Percentiles rank a stretch among this genome's conserved stretches.
These are phyloP conservation scores for Drosophila athabasca DNA, from an alignment of 1,140 invertebrate species.

Conservation along the genomic window DNA sequence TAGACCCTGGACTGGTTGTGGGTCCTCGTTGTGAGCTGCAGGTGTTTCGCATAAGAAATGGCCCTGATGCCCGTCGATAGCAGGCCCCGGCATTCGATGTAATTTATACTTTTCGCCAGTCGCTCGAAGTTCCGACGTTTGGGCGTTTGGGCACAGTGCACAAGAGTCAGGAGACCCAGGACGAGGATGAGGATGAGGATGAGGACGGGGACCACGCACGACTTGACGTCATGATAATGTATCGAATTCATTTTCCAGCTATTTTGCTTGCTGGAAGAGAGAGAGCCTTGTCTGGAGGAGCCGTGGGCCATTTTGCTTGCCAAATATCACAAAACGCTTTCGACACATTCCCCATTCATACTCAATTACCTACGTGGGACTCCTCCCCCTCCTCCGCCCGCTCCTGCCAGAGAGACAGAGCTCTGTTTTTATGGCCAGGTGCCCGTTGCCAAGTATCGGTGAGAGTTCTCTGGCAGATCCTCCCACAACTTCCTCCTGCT, in stretches of 20 bases:
- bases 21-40: conserved; percentile 49
- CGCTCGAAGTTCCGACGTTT: conserved; percentile 32
- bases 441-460: conserved; percentile 39
- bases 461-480: conserved; percentile 20
- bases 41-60: conserved; percentile 79
- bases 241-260: conserved; percentile 81
- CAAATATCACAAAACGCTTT: conserved; percentile 75
- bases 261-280: conserved; percentile 58
- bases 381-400: background rate
- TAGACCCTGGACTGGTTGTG: conserved; percentile 1
- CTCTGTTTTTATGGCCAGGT: conserved; percentile 18
- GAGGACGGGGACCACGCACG: conserved; percentile 60
- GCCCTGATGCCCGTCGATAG: conserved; percentile 64
- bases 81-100: conserved; percentile 62
- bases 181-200: background rate
- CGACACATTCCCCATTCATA: conserved; percentile 79
- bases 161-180: background rate
- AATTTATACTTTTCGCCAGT: conserved; percentile 79
- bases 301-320: conserved; percentile 63
- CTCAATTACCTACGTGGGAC: conserved; percentile 77
- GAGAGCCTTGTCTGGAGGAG: conserved; percentile 18
- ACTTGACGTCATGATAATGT: conserved; percentile 81
- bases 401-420: background rate
- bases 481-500: conserved; percentile 19
- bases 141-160: background rate